Base-by-base conservation (phyloP, 2,888 invertebrate species). In the Helleia helle region DNA sequence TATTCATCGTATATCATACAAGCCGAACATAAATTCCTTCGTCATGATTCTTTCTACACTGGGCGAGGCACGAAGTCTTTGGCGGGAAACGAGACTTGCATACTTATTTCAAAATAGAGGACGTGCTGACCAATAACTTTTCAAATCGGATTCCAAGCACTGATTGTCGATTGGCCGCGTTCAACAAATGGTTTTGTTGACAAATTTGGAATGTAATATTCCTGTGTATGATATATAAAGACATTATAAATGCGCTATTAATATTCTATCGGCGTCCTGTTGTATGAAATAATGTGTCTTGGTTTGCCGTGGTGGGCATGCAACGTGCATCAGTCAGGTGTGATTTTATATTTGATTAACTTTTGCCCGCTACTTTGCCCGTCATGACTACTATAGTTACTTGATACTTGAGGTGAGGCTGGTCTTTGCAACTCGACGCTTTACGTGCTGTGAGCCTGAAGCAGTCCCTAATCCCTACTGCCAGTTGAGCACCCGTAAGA, bases 41-140 rank as follows among this genome's bases (percentile, higher is more conserved):
- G 70, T 62, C 74, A 70, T 79, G 77, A 81, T 81, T 80, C 73
- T 75, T 75, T 81, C 74, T 71, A 75, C 74, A 69, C 59, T 60
- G 75, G 77, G 71, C 65, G 77, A 75, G 77, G 75, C 70, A 65
- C 68, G 70, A 67, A 71, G 70, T 68, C 74, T 79, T 80, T 74
- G 75, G 71, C 70, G 70, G 71, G 61, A 66, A 59, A 70, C 72
- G 67, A 58, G 65, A 54, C 52, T 43, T 45, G 81, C 71, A 80
- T 83, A 75, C 52, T 68, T 64, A 77, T 70, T 55, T 44, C 50
- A 54, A 54, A 52, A 58, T 50, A 54, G 56, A 41, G 39, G 44
- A 40, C 43, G 61, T 64, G 65, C 56, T 63, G 64, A 62, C 64
- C 65, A 65, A 61, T 65, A 56, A 47, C 43, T 43, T 43, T 46